These are phyloP conservation scores for Pedionomus torquatus DNA, from an alignment of 2,113 vertebrate species.

Conservation along the genomic window DNA sequence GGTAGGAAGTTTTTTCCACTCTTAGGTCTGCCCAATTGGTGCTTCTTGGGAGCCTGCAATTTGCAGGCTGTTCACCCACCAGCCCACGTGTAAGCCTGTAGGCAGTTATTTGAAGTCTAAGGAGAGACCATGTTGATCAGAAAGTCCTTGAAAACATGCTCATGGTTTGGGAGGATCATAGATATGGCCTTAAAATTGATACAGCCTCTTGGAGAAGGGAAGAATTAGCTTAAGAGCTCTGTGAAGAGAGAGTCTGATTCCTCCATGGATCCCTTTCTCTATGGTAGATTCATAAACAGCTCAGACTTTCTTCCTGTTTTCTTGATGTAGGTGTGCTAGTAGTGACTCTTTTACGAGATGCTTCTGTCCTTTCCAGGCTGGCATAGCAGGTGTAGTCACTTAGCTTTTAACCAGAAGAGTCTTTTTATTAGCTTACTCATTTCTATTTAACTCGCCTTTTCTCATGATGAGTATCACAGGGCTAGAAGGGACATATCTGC, in stretches of 20 bases:
- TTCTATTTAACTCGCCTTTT: constrained; percentile 42
- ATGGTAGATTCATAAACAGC: constrained; percentile 36
- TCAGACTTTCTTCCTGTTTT: constrained; percentile 10
- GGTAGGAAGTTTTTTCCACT: not conserved
- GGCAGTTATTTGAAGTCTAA: not conserved
- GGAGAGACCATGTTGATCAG: not conserved
- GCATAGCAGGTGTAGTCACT: constrained; percentile 27
- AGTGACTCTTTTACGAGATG: not conserved
- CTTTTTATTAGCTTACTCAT: constrained; percentile 53
- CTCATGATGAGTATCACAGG: constrained; percentile 12
- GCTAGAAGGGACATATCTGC: not conserved
- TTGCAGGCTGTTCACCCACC: not conserved
- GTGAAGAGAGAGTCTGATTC: constrained; percentile 21
- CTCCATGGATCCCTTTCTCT: constrained; percentile 7
- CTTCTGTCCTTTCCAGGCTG: constrained; percentile 39
- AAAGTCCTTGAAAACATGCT: not conserved
- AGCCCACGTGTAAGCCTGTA: not conserved
- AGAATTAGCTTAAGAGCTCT: constrained; percentile 40
- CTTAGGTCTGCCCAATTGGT: not conserved
- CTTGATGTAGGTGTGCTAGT: constrained; percentile 14
- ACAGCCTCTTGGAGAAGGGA: not conserved
- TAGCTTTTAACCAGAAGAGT: constrained; percentile 31
- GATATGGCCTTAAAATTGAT: constrained; percentile 1
- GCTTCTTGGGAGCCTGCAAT: not conserved
- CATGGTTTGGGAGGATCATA: not conserved